Base-by-base conservation (phyloP, 1,140 invertebrate genomes). In the Anastrepha ludens region DNA sequence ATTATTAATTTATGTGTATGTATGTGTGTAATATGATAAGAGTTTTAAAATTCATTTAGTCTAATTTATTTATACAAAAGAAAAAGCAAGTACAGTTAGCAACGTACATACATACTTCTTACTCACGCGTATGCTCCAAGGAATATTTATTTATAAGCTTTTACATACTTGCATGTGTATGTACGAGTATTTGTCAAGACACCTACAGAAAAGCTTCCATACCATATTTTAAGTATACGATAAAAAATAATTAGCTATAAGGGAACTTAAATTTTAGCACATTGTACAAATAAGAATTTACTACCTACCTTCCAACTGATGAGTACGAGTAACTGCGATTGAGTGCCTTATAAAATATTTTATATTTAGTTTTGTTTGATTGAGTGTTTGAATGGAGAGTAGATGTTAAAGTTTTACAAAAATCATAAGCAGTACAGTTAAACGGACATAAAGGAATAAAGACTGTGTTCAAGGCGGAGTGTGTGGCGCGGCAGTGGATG, bases 1-100 rank as follows among this genome's bases (percentile, higher is more conserved):
- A 62, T 87, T 74, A 58, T 74, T 87, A 50, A 67, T 29, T 60
- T 29, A 87, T 87, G 1, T 74, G 4, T 67, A 13, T 74, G 3
- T 74, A 20, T 7, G 13, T 70, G 3, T 39, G 39, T 41, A 41
- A 44, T 39, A 39, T 70, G 1, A 13, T 70, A 44, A 44, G 29
- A 39, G 29, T 74, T 74, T 47, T 74, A 0, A 20, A 74, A 74
- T 50, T 47, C 11, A 29, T 15, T 50, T 74, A 74, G 70, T 41
- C 44, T 74, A 50, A 74, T 74, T 74, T 74, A 74, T 74, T 74
- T 50, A 74, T 47, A 70, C 4, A 11, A 50, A 17, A 15, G 8
- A 47, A 74, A 74, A 17, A 74, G 13, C 29, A 74, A 47, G 44
- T 74, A 8, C 15, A n/a, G 7, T 74, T 74, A 74, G 15, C 44